A percentile compares a stretch with the other conserved stretches of the same genome.
These are phyloP conservation scores for Crocidura indochinensis DNA, from an alignment of 2,797 vertebrate species.

Conservation along the genomic window DNA sequence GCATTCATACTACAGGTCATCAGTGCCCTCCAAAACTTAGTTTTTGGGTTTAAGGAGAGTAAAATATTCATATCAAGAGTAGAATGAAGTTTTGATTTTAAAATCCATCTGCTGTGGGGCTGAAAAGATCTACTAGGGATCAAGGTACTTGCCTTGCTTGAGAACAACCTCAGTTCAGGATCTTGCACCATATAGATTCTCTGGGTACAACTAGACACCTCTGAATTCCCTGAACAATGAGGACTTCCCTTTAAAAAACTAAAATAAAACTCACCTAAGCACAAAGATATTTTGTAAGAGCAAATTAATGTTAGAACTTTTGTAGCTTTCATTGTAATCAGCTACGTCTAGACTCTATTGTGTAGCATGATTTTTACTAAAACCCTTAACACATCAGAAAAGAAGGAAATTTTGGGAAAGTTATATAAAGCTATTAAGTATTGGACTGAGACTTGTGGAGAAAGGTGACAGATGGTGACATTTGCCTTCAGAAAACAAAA, in stretches of 20 bases:
- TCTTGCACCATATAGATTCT: too few species aligned
- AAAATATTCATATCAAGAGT: neutral
- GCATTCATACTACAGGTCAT: neutral
- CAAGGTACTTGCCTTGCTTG: too few species aligned
- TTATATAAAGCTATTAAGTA: conserved; percentile 13
- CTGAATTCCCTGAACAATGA: too few species aligned
- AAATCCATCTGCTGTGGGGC: too few species aligned
- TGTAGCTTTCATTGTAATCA: neutral
- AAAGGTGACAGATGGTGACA: conserved; percentile 41
- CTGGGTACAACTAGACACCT: too few species aligned
- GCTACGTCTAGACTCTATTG: neutral
- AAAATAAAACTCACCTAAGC: conserved; percentile 25
- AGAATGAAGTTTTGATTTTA: neutral
- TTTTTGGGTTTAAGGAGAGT: neutral
- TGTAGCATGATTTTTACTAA: conserved; percentile 31
- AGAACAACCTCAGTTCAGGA: too few species aligned
- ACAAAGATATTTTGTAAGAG: conserved; percentile 57
- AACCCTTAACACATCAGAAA: conserved; percentile 9
- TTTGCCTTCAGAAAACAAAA: conserved; percentile 46
- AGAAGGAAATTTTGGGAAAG: conserved; percentile 39
- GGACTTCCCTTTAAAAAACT: too few species aligned
- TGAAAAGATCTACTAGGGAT: too few species aligned
- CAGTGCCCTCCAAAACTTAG: neutral
- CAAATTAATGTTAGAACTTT: conserved; percentile 37
- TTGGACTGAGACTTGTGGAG: neutral